Conservation (phyloP, 2,113 vertebrate species). For the Enhydra lutris region DNA sequence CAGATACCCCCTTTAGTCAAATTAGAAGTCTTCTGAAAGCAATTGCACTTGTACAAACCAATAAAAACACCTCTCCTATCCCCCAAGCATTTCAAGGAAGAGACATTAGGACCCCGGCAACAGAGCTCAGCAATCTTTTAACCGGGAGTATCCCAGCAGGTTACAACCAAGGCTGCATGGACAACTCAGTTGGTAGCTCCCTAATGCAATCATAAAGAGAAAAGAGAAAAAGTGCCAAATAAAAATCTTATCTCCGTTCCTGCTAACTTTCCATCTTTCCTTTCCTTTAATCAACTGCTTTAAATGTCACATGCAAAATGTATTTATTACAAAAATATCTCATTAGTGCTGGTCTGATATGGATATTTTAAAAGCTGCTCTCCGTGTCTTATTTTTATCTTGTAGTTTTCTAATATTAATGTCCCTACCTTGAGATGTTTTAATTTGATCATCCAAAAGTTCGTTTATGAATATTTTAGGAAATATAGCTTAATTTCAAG, state of each 20-base stretch:
- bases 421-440: conserved; percentile 52
- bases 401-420: conserved; percentile 42
- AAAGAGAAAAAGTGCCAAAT: conserved; percentile 59
- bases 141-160: conserved; percentile 56
- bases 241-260: conserved; percentile 73
- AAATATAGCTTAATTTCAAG: conserved; percentile 51
- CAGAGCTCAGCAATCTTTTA: conserved; percentile 73
- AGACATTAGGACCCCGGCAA: conserved; percentile 35
- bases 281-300: conserved; percentile 80
- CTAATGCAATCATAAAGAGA: conserved; percentile 67
- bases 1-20: conserved; percentile 75
- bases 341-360: conserved; percentile 61
- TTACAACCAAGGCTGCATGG: not conserved
- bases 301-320: conserved; percentile 83
- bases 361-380: conserved; percentile 50
- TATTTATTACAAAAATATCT: conserved; percentile 77
- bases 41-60: conserved; percentile 60
- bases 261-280: conserved; percentile 78
- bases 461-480: conserved; percentile 63
- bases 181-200: conserved; percentile 2
- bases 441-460: conserved; percentile 45
- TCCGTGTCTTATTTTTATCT: conserved; percentile 50
- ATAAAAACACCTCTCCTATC: conserved; percentile 62
- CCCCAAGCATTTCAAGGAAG: conserved; percentile 55
- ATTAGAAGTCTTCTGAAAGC: conserved; percentile 67